phyloP scores from a whole-genome alignment of 2,888 invertebrate genomes.

The Dynastes tityus region DNA sequence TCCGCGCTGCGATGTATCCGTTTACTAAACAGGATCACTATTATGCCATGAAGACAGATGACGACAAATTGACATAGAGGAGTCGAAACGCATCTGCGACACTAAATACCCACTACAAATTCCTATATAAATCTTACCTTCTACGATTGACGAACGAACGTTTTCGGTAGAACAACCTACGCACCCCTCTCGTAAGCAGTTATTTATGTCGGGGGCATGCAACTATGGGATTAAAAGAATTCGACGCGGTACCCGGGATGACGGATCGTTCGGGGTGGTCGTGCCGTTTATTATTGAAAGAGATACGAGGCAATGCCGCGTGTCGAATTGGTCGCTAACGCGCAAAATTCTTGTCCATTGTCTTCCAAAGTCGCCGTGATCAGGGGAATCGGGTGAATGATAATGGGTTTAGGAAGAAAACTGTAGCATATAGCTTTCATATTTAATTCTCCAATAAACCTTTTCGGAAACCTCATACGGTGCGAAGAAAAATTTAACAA shows the following conservation, averaged over 20 bases:
- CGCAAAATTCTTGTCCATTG: conserved; percentile 45
- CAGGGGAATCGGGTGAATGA: background rate
- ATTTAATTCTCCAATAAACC: no score
- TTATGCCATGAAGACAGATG: conserved; percentile 33
- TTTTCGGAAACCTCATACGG: no score
- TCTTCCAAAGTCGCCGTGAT: conserved; percentile 27
- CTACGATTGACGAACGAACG: conserved; percentile 37
- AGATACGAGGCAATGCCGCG: conserved; percentile 52
- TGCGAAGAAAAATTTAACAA: no score
- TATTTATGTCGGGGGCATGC: conserved; percentile 56
- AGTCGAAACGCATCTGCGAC: conserved; percentile 28
- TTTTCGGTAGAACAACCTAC: conserved; percentile 25
- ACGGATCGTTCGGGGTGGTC: conserved; percentile 66
- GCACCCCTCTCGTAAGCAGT: conserved; percentile 33
- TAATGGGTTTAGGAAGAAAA: background rate
- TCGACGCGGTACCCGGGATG: conserved; percentile 64
- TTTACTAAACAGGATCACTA: conserved; percentile 8
- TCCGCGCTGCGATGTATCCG: background rate
- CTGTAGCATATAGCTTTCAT: background rate
- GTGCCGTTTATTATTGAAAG: conserved; percentile 62
- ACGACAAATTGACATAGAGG: conserved; percentile 26
- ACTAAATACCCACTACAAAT: conserved; percentile 35
- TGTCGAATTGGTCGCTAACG: conserved; percentile 44
- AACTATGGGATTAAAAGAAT: conserved; percentile 64
- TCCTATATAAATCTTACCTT: conserved; percentile 32